These are phyloP conservation scores for Maniola hyperantus DNA, from an alignment of 2,888 invertebrate genomes.

Conservation along the genomic window DNA sequence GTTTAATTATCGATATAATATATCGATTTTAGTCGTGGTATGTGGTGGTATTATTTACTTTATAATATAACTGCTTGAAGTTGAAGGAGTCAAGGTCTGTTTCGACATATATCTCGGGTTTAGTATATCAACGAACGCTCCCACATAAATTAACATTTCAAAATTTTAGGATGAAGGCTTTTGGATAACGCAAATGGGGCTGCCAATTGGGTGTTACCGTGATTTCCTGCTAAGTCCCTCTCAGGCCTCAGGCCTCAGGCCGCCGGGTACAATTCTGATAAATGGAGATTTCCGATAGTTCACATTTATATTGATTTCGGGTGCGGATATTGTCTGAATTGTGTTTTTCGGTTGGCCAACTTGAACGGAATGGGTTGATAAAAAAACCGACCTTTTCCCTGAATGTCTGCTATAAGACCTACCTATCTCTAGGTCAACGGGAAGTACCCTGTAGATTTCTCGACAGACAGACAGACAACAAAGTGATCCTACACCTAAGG, in stretches of 20 bases:
- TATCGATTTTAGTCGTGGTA: no score
- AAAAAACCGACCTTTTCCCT: no score
- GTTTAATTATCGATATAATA: no score
- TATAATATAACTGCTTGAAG: no score
- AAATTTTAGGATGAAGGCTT: constrained; percentile 42
- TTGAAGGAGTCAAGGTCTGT: no score
- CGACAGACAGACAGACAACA: no score
- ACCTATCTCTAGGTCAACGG: no score
- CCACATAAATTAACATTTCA: constrained; percentile 46
- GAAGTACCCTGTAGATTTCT: no score
- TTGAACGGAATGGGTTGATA: not conserved
- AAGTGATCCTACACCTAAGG: no score
- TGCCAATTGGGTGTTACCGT: constrained; percentile 37
- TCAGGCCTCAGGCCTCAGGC: not conserved
- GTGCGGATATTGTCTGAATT: not conserved
- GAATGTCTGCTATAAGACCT: no score
- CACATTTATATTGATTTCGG: constrained; percentile 7
- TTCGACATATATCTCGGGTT: no score
- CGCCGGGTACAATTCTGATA: constrained; percentile 4
- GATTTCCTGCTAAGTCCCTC: constrained; percentile 32
- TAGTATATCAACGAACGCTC: constrained; percentile 2
- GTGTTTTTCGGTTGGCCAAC: constrained; percentile 6
- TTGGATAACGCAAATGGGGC: constrained; percentile 37
- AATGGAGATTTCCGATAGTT: constrained; percentile 5
- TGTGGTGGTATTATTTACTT: no score